A percentile compares a stretch with the other conserved stretches of the same genome.
phyloP scores from a whole-genome alignment of 2,797 vertebrate species.

The Varecia variegata region DNA sequence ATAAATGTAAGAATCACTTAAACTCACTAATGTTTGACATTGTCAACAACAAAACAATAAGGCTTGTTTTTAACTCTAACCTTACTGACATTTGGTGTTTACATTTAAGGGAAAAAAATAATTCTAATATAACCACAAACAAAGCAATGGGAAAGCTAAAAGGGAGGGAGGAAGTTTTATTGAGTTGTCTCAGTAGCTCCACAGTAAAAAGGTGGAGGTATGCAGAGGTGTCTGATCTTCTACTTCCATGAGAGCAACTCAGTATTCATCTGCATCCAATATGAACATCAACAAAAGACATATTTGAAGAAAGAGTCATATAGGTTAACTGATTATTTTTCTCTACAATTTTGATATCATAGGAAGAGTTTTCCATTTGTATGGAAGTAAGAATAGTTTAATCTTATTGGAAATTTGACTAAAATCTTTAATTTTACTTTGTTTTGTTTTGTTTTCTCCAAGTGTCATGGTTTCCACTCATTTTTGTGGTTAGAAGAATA shows the following conservation, averaged over 20 bases:
- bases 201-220: rapidly evolving
- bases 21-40: neutral
- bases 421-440: neutral
- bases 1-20: neutral
- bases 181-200: neutral
- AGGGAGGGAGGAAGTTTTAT: neutral
- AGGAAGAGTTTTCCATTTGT: neutral
- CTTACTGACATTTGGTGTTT: neutral
- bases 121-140: neutral
- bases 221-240: too few species aligned
- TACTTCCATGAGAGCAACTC: neutral
- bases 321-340: neutral
- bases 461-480: neutral
- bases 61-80: neutral
- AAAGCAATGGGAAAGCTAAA: neutral
- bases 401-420: neutral
- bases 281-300: neutral
- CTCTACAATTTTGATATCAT: neutral
- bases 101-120: neutral
- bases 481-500: neutral
- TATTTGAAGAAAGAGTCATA: neutral
- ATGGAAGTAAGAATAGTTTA: neutral
- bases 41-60: neutral
- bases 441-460: neutral
- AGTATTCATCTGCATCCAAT: neutral